Percentiles rank a stretch among this genome's conserved stretches.
These are phyloP conservation scores for Erinaceus europaeus DNA, from an alignment of 2,113 vertebrate species.

Conservation along the genomic window DNA sequence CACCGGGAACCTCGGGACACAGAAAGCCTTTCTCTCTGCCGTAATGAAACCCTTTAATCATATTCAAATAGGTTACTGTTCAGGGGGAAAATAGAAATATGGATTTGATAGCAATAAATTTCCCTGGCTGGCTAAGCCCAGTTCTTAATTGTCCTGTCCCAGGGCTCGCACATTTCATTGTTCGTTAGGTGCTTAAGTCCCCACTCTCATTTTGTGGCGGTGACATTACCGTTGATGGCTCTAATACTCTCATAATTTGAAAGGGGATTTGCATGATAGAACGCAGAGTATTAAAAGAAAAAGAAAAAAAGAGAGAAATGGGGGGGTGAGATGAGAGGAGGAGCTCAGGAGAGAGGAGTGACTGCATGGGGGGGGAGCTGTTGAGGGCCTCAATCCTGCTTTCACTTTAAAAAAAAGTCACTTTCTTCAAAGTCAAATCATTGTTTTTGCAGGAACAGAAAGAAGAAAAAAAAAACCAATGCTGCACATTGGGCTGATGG, in stretches of 20 bases:
- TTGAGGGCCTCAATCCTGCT: constrained; percentile 84
- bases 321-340: constrained; percentile 68
- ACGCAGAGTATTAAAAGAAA: constrained; percentile 99
- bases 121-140: constrained; percentile 99
- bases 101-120: constrained; percentile 99
- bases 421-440: constrained; percentile 99
- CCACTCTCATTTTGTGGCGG: constrained; percentile 99
- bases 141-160: constrained; percentile 99
- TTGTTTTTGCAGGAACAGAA: constrained; percentile 82
- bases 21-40: constrained; percentile 86
- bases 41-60: constrained; percentile 99
- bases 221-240: constrained; percentile 99
- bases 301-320: constrained; percentile 87
- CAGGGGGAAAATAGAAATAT: constrained; percentile 99
- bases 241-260: constrained; percentile 99
- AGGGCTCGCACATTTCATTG: constrained; percentile 99
- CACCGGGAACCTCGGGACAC: constrained; percentile 83
- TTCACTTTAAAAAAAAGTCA: constrained; percentile 98
- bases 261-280: constrained; percentile 99
- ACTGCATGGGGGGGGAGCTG: constrained; percentile 35
- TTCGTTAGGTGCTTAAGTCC: constrained; percentile 99
- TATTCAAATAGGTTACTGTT: constrained; percentile 99
- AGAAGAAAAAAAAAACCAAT: constrained; percentile 77
- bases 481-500: constrained; percentile 82
- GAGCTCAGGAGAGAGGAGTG: constrained; percentile 70